These are phyloP conservation scores for Cryptoprocta ferox DNA, from an alignment of 2,797 vertebrate species.

Conservation along the genomic window DNA sequence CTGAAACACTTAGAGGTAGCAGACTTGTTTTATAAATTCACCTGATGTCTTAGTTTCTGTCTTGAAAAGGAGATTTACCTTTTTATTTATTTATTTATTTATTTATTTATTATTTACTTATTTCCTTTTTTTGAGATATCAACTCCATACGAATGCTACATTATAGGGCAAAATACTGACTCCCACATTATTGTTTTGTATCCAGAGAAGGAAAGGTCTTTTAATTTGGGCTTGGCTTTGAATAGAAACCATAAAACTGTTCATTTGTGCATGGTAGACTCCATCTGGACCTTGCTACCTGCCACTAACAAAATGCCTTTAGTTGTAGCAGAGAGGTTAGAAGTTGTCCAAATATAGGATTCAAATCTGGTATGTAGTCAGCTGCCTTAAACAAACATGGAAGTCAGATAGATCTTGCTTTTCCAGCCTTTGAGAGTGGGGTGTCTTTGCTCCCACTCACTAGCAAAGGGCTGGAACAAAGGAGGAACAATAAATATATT, in stretches of 20 bases:
- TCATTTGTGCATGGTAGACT: neutral
- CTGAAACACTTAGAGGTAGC: neutral
- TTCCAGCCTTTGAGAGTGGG: neutral
- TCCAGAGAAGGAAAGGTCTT: neutral
- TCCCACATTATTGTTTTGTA: neutral
- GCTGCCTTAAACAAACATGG: neutral
- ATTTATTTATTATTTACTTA: neutral
- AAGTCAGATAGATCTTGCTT: neutral
- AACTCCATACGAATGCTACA: neutral
- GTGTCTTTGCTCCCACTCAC: neutral
- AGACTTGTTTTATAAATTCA: conserved; percentile 33
- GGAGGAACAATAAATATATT: neutral
- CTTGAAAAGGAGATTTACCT: neutral
- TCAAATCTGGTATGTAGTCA: neutral
- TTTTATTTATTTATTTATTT: neutral
- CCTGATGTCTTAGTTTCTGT: neutral
- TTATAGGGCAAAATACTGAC: neutral
- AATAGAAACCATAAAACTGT: neutral
- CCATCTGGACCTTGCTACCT: neutral
- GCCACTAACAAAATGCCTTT: neutral
- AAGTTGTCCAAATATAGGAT: neutral
- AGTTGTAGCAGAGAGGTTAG: neutral
- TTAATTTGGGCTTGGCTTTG: neutral
- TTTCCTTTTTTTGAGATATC: neutral
- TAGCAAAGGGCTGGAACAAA: neutral